These are phyloP conservation scores for Sinopyrophorus schimmeli DNA, from an alignment of 2,888 invertebrate genomes.

Conservation along the genomic window DNA sequence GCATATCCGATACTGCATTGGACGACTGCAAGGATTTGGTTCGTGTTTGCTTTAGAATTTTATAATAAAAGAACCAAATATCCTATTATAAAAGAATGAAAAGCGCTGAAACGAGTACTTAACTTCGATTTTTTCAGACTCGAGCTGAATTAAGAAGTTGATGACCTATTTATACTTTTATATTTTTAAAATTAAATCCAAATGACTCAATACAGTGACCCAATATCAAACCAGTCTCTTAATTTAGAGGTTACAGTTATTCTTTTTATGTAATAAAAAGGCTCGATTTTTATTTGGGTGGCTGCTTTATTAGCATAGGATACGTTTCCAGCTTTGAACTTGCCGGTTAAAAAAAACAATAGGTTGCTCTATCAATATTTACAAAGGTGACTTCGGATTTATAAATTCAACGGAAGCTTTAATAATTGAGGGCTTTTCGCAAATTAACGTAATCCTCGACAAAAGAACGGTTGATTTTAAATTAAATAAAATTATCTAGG, in stretches of 20 bases:
- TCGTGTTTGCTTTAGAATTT: conserved; percentile 2
- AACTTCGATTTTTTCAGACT: conserved; percentile 18
- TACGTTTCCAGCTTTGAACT: too few relatives aligned
- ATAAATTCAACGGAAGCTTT: too few relatives aligned
- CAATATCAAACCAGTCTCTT: conserved; percentile 10
- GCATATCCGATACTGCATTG: conserved; percentile 13
- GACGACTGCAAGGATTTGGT: conserved; percentile 1
- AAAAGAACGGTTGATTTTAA: too few relatives aligned
- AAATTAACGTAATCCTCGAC: too few relatives aligned
- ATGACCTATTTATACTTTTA: conserved; percentile 18
- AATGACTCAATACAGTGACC: conserved; percentile 10
- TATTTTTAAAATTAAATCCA: conserved; percentile 14
- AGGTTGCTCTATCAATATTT: too few relatives aligned
- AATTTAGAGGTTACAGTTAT: conserved; percentile 1
- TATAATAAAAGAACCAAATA: background rate
- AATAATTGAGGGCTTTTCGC: too few relatives aligned
- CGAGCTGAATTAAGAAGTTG: conserved; percentile 8
- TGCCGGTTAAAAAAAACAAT: too few relatives aligned
- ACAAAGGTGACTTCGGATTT: too few relatives aligned
- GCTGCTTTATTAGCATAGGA: background rate
- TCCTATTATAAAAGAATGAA: background rate
- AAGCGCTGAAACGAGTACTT: background rate
- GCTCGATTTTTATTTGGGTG: background rate
- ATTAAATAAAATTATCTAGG: too few relatives aligned
- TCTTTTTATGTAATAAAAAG: conserved; percentile 1